Evolutionary conservation across 1,140 invertebrate genomes (phyloP).

Genomic region (Eumeta japonica): DNA sequence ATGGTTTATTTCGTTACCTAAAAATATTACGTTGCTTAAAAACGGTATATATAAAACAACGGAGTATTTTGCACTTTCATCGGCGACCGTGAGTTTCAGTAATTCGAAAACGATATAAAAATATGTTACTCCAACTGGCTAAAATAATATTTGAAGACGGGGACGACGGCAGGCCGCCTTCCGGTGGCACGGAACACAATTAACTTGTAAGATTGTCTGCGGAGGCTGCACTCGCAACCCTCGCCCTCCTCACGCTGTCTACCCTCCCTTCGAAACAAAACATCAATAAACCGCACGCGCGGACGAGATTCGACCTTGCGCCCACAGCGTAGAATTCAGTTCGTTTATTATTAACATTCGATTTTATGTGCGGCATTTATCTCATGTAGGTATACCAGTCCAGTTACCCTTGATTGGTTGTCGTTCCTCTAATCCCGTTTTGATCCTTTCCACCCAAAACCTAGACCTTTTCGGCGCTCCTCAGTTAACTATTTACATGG

Average conservation of each 20-base stretch:
- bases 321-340: not conserved
- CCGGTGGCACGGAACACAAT: conserved; percentile 56
- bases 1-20: no score
- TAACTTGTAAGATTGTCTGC: conserved; percentile 57
- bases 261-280: conserved; percentile 53
- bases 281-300: conserved; percentile 45
- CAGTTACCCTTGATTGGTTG: conserved; percentile 61
- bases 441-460: conserved; percentile 56
- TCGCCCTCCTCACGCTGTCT: conserved; percentile 42
- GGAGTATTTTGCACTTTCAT: no score
- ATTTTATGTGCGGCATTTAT: conserved; percentile 56
- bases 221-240: conserved; percentile 50
- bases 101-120: no score
- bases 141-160: not conserved
- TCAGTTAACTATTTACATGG: conserved; percentile 51
- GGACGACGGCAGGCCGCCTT: conserved; percentile 24
- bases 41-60: no score
- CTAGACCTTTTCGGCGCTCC: conserved; percentile 41
- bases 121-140: not conserved
- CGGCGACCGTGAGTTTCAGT: no score
- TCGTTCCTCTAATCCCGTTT: conserved; percentile 59
- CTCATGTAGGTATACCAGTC: conserved; percentile 58
- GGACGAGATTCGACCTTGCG: conserved; percentile 15
- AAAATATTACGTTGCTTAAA: no score
- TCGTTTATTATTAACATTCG: not conserved